Evolutionary conservation across 2,797 vertebrate species (phyloP), one percentile per base, ranked within the genome.

Genomic region (Bufotes viridis): DNA sequence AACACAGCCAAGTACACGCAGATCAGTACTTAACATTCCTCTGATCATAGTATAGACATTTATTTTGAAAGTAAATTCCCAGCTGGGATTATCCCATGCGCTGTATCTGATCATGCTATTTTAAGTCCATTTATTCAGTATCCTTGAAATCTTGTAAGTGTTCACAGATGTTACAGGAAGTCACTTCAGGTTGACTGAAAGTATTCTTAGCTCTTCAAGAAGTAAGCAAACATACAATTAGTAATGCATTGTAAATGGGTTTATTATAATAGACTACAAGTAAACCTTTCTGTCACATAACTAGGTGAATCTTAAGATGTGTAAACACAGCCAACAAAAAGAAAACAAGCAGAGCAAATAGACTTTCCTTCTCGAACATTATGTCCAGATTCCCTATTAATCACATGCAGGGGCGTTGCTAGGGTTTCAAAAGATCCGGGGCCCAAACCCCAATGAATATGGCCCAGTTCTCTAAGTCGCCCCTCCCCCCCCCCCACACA

Each of bases 141-240:
- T 82, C 84, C 83, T 85, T 81, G 57, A 89, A 89, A 82, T 85
- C 57, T 67, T 70, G 84, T 89, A 89, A 89, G 83, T 85, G 83
- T 76, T 89, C 70, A 60, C 84, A 89, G 88, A 89, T 89, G 84
- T 82, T 86, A 86, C 69, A 89, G 88, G 69, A 86, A 89, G 88
- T 86, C 88, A 89, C 79, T 85, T 78, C 79, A 84, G 84, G 79
- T 86, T 86, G 84, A 82, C 78, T 65, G 58, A 78, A 89, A 89
- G 70, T 76, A 86, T 82, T 85, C 55, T 85, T 81, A 89, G 78
- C 81, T 74, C 58, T 74, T 57, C 10, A 65, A 57, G 60, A 81
- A 76, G 79, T 81, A 67, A 82, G 42, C 69, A 75, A 51, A 76
- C 57, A 76, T 76, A 42, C 57, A 75, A 85, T 75, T 85, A 85